Evolutionary conservation across 2,888 invertebrate species (phyloP), one percentile per base, ranked within the genome.

Genomic region (Alcis repandata): DNA sequence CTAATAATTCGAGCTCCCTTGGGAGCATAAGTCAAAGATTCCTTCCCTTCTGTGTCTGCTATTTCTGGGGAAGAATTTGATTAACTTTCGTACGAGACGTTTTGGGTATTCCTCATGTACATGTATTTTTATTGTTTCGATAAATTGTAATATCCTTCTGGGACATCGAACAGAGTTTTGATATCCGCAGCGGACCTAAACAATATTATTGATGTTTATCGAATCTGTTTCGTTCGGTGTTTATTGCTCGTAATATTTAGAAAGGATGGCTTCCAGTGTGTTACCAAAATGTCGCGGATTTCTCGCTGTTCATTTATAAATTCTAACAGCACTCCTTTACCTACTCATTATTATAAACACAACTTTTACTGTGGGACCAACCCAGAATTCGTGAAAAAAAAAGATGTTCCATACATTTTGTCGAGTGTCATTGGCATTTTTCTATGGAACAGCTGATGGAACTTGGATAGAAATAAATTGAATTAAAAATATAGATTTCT

Each of bases 121-220:
- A 33, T 63, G 67, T 66, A 64, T 61, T 72, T 71, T 71, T 72
- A 74, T 72, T 70, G 74, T 69, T 71, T 71, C 63, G 67, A 70
- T 72, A 71, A 72, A 72, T 71, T 72, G 71, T 72, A 69, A 74
- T 74, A 69, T 71, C 68, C 74, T 63, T 56, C 52, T 63, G 68
- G 63, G 71, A 71, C 70, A 70, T 66, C 45, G 59, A 64, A 59
- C 60, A 54, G 59, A 62, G 62, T 68, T 64, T 67, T 69, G 67
- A 72, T 71, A 71, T 72, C 71, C 65, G 69, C 43, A 45, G 46
- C 40, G 61, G 51, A 43, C 53, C 49, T 58, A 64, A 71, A 69
- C 68, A 67, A 66, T 64, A 61, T 70, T 69, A 69, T 68, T 70
- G 67, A 69, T 71, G 70, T 72, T 67, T 71, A 68, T 67, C 57